phyloP scores from a whole-genome alignment of 37 sponge, comb jelly and placozoan species.

The Petrosia ficiformis region DNA sequence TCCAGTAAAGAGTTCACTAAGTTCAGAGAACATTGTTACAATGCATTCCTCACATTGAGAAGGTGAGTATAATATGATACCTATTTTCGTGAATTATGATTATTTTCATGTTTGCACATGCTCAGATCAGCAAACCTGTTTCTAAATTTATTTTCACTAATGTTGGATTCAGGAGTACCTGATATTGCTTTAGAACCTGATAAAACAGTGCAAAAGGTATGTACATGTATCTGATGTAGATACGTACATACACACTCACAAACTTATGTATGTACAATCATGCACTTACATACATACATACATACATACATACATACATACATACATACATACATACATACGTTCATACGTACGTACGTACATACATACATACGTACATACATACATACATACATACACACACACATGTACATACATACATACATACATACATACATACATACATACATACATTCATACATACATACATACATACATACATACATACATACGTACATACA shows the following conservation, averaged over 20 bases:
- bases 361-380: background rate
- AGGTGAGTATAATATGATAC: conserved; percentile 31
- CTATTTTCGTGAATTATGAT: background rate
- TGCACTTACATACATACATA: background rate
- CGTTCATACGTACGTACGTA: no score
- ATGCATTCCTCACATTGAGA: conserved; percentile 91
- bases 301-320: background rate
- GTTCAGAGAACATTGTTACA: conserved; percentile 96
- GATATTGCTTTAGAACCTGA: conserved; percentile 99
- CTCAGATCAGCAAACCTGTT: conserved; percentile 86
- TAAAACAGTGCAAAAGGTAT: conserved; percentile 92
- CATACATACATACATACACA: background rate
- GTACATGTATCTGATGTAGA: conserved; percentile 1
- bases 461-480: background rate
- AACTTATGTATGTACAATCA: no score
- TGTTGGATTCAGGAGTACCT: conserved; percentile 92
- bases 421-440: no score
- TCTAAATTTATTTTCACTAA: conserved; percentile 94
- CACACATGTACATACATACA: background rate
- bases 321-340: background rate
- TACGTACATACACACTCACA: background rate
- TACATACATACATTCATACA: background rate
- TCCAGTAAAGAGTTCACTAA: conserved; percentile 80
- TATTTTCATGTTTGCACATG: conserved; percentile 4
- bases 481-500: background rate